Conservation (phyloP, 2,113 vertebrate species). For the Corapipo altera region DNA sequence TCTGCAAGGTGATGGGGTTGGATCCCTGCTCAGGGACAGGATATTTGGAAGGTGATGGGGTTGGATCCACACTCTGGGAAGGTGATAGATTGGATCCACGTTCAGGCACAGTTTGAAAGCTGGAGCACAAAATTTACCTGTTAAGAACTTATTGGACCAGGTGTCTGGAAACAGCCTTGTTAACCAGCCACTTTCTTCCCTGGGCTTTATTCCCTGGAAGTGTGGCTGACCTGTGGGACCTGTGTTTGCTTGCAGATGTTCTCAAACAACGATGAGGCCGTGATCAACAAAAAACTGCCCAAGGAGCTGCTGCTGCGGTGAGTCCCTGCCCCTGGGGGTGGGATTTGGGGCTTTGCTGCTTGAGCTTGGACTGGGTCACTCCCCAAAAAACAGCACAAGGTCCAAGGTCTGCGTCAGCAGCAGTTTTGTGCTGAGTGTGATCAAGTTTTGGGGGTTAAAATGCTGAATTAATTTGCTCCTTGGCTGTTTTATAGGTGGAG, state of each 20-base stretch:
- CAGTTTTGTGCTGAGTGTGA: neutral
- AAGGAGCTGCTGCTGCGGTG: slow-evolving; percentile 94
- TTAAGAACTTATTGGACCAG: neutral
- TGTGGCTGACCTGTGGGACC: neutral
- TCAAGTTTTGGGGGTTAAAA: neutral
- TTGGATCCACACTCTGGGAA: neutral
- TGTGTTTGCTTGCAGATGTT: slow-evolving; percentile 87
- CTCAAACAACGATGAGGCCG: slow-evolving; percentile 97
- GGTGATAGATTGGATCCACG: neutral
- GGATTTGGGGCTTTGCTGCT: neutral
- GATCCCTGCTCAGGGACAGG: neutral
- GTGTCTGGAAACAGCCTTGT: accelerated
- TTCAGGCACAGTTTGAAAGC: neutral
- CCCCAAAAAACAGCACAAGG: neutral
- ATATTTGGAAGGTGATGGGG: neutral
- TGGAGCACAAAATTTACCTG: neutral
- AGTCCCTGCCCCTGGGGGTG: neutral
- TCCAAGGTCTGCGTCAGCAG: neutral
- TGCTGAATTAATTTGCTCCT: neutral
- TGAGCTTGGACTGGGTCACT: neutral
- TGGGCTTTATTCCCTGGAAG: neutral
- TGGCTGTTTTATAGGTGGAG: neutral
- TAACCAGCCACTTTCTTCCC: neutral
- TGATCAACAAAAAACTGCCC: slow-evolving; percentile 97
- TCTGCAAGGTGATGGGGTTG: neutral